Evolutionary conservation across 2,113 vertebrate species (phyloP).

Genomic region (Odobenus rosmarus): DNA sequence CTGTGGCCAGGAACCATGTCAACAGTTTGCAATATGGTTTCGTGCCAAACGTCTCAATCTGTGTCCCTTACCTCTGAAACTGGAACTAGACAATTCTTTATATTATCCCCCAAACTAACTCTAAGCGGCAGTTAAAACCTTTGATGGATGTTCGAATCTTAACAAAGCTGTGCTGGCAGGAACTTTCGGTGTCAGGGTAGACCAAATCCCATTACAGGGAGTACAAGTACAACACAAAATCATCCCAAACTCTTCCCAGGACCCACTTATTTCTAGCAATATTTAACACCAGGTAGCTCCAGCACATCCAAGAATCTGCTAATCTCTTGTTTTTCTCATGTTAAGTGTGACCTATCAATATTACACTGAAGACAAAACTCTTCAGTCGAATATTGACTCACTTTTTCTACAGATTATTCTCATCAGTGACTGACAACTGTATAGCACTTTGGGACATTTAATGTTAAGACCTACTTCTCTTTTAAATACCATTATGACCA

Average conservation of each 20-base stretch:
- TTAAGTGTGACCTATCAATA: conserved; percentile 27
- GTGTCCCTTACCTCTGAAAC: neutral
- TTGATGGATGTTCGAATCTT: neutral
- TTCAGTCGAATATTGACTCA: neutral
- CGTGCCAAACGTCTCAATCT: neutral
- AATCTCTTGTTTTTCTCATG: neutral
- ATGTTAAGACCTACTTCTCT: neutral
- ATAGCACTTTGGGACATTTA: neutral
- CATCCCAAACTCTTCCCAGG: neutral
- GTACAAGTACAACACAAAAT: neutral
- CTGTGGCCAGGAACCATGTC: neutral
- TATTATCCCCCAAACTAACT: neutral
- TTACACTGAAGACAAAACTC: neutral
- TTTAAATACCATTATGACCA: neutral
- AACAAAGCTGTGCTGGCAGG: neutral
- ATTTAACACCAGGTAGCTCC: neutral
- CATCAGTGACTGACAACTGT: neutral
- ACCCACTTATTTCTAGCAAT: conserved; percentile 4
- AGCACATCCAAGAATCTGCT: neutral
- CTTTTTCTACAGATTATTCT: neutral
- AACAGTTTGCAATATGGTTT: neutral
- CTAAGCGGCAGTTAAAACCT: neutral
- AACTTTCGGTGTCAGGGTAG: neutral
- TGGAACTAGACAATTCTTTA: neutral
- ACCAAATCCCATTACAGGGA: neutral